These are phyloP conservation scores for Stenchaetothrips biformis DNA, from an alignment of 2,888 invertebrate genomes.

Conservation along the genomic window DNA sequence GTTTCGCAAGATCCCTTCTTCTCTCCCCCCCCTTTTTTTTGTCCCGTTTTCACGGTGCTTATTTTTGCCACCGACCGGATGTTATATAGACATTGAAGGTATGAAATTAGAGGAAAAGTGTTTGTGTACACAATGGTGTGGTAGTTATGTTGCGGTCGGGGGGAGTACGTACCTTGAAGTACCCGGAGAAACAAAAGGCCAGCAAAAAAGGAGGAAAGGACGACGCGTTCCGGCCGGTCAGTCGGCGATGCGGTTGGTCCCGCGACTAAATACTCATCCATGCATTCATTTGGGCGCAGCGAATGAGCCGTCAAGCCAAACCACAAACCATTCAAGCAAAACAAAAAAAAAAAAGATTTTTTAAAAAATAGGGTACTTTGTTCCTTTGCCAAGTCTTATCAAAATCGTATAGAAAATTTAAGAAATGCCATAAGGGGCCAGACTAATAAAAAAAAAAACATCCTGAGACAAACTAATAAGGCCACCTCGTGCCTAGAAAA, in stretches of 20 bases:
- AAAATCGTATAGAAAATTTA: too few relatives aligned
- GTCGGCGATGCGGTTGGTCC: conserved; percentile 7
- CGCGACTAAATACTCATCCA: conserved; percentile 5
- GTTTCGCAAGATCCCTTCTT: background rate
- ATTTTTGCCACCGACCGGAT: background rate
- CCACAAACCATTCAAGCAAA: too few relatives aligned
- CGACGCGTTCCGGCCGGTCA: background rate
- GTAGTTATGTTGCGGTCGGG: conserved; percentile 11
- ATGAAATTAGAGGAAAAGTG: conserved; percentile 25
- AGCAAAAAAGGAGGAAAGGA: background rate
- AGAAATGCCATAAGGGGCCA: too few relatives aligned
- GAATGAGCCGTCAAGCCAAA: too few relatives aligned
- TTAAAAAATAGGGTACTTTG: background rate
- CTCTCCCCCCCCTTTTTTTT: background rate
- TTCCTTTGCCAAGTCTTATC: too few relatives aligned
- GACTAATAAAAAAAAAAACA: too few relatives aligned
- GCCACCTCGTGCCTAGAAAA: too few relatives aligned
- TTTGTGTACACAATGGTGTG: conserved; percentile 21
- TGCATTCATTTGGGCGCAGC: background rate
- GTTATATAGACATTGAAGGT: conserved; percentile 19
- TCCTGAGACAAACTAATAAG: too few relatives aligned
- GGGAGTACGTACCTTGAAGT: background rate
- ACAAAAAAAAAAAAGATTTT: background rate
- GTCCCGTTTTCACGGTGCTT: background rate
- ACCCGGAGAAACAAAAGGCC: background rate